A percentile compares a stretch with the other conserved stretches of the same genome.
Evolutionary conservation across 2,113 vertebrate genomes (phyloP).

Genomic region (Anoplopoma fimbria): DNA sequence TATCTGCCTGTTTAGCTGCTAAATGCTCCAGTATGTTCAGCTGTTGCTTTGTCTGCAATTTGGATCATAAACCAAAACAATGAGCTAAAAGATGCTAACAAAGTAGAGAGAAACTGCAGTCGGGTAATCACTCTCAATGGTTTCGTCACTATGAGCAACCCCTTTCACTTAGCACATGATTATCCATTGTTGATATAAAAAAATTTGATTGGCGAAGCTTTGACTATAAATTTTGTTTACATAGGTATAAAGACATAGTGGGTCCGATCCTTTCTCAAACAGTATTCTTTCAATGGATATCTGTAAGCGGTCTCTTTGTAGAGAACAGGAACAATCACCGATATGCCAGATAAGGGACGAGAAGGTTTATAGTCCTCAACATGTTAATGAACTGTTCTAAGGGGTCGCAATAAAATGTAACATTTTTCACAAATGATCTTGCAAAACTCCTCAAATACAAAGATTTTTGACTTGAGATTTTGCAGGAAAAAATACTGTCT

Average conservation of each 20-base stretch:
- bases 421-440: not conserved
- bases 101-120: not conserved
- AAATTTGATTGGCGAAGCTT: not conserved
- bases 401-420: not conserved
- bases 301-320: constrained; percentile 5
- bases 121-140: not conserved
- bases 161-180: not conserved
- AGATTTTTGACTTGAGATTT: not conserved
- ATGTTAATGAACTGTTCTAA: not conserved
- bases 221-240: not conserved
- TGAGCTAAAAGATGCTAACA: not conserved
- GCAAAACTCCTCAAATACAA: not conserved
- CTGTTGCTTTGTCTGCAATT: not conserved
- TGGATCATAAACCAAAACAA: not conserved
- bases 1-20: not conserved
- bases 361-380: not conserved
- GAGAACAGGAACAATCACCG: not conserved
- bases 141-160: not conserved
- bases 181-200: not conserved
- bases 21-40: not conserved
- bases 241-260: not conserved
- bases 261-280: not conserved
- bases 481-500: too few relatives aligned
- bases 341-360: constrained; percentile 8
- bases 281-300: not conserved